Evolutionary conservation across 1,140 invertebrate genomes (phyloP).

Genomic region (Pogonomyrmex barbatus): DNA sequence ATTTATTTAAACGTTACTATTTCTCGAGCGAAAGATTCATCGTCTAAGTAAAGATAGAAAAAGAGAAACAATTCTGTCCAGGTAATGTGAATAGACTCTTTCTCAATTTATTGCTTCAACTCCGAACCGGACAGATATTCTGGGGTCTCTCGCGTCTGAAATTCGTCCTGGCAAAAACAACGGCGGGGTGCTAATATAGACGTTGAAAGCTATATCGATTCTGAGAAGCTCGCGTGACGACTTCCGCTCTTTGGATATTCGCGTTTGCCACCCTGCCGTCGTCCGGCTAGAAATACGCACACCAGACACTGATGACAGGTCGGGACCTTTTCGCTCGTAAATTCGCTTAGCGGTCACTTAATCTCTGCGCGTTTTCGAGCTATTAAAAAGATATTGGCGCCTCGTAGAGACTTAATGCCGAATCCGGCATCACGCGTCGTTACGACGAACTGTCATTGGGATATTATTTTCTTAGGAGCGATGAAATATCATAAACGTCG

Average conservation of each 20-base stretch:
- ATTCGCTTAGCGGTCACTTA: conserved; percentile 49
- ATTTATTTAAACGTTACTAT: background rate
- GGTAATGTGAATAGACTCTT: background rate
- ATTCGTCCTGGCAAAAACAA: conserved; percentile 20
- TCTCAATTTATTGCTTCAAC: conserved; percentile 8
- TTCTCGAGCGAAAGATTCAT: background rate
- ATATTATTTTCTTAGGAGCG: conserved; percentile 41
- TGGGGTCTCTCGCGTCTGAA: background rate
- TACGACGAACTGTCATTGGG: background rate
- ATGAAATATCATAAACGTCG: background rate
- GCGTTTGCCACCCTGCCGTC: background rate
- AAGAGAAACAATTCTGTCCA: background rate
- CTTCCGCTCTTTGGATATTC: conserved; percentile 15
- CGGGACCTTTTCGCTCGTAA: conserved; percentile 50
- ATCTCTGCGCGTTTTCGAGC: conserved; percentile 17
- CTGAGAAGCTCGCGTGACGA: conserved; percentile 54
- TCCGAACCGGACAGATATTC: background rate
- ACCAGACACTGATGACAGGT: conserved; percentile 40
- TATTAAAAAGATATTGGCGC: conserved; percentile 44
- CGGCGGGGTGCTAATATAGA: conserved; percentile 37
- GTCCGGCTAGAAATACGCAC: conserved; percentile 17
- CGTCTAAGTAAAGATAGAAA: background rate
- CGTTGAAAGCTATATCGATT: conserved; percentile 47
- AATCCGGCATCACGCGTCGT: conserved; percentile 7
- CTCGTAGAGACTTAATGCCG: conserved; percentile 20